Evolutionary conservation across 2,888 invertebrate genomes (phyloP).

Genomic region (Tachina lurida): DNA sequence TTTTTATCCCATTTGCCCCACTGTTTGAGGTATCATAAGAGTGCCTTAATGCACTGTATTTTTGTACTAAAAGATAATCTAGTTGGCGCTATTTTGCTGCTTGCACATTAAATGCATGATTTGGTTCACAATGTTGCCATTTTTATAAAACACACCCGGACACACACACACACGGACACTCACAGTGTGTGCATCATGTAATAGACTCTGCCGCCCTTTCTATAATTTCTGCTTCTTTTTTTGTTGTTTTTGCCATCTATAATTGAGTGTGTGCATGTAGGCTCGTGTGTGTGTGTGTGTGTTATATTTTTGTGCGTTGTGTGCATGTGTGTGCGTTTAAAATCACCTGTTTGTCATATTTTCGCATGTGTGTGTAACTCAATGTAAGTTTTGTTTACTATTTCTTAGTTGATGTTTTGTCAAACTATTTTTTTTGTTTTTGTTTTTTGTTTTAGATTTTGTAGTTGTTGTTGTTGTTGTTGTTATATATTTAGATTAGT

Average conservation of each 20-base stretch:
- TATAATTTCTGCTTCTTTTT: constrained; percentile 35
- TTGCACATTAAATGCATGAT: constrained; percentile 17
- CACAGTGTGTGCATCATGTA: neutral
- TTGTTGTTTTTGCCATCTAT: neutral
- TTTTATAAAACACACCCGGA: neutral
- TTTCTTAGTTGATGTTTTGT: constrained; percentile 32
- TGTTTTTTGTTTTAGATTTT: neutral
- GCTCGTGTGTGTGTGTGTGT: neutral
- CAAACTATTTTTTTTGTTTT: constrained; percentile 9
- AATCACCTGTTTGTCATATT: constrained; percentile 32
- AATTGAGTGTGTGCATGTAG: neutral
- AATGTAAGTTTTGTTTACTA: constrained; percentile 1
- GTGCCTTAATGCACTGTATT: neutral
- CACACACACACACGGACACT: neutral
- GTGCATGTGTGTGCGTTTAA: neutral
- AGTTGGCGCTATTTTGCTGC: constrained; percentile 1
- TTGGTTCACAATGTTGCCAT: constrained; percentile 28
- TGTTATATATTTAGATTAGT: constrained; percentile 58
- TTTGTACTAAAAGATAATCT: neutral
- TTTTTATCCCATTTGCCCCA: neutral
- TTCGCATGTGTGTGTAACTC: neutral
- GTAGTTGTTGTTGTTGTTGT: neutral
- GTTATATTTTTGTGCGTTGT: neutral
- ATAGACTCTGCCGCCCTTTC: constrained; percentile 34
- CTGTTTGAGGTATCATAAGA: neutral